Evolutionary conservation across 1,140 invertebrate genomes (phyloP), one percentile per base, ranked within the genome.

Genomic region (Teleopsis dalmanni): DNA sequence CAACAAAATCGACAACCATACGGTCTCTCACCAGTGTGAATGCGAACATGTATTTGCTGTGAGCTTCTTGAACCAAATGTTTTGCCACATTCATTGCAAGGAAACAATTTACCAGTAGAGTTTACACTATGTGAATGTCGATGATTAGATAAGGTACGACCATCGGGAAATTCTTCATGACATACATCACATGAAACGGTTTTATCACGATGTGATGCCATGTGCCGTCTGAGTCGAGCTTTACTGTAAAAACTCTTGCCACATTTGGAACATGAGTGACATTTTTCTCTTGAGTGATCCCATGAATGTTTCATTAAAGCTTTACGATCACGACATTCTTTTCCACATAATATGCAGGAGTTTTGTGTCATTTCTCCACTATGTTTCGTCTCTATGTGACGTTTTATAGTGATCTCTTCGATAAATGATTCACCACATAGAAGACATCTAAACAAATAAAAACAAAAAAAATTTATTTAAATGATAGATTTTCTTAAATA

Each of bases 1-100:
- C 94, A 95, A 71, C 96, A 99, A 70, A 93, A 96, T n/a, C 84
- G 81, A 68, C 95, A 98, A 5, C 84, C 87, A 65, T 96, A 96
- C 0, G 92, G 85, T 33, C 86, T 77, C 58, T 82, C 80, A 14
- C 67, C 67, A 1, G 89, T 92, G 60, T 93, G 89, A 37, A 90
- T 91, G 19, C 90, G 78, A 18, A 91, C 80, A 64, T 94, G 91
- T 57, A 95, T 95, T 70, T 95, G 91, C 50, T 88, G 85, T 0
- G 95, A 86, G 76, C 93, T 97, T 42, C 89, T 76, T 54, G 85
- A 87, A 4, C 85, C 84, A 56, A 88, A 88, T n/a, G 85, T 85
- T 67, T 89, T 88, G 0, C 85, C 85, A 60, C 86, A 89, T 56
- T 87, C 84, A 43, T 79, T 76, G 64, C 96, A 99, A 4, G 85